phyloP scores from a whole-genome alignment of 2,888 invertebrate species.

The Congeria kusceri region DNA sequence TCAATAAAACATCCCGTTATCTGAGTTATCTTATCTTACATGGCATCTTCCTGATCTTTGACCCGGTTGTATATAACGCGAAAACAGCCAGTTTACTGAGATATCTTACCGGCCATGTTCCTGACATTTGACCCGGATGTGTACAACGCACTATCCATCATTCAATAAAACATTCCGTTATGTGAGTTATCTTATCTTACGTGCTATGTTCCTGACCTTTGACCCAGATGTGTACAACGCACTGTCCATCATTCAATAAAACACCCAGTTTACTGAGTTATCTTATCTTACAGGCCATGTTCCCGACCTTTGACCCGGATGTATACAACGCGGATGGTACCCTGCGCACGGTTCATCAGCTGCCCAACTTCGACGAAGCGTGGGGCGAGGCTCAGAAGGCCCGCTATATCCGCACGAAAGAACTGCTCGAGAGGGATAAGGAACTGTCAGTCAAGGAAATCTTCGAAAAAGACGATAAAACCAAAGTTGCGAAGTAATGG shows the following conservation, averaged over 20 bases:
- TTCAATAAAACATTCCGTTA: no score
- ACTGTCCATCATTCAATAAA: no score
- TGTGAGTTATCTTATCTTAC: not conserved
- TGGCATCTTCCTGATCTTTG: no score
- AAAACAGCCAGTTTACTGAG: no score
- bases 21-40: no score
- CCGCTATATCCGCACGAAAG: constrained; percentile 71
- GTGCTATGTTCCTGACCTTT: constrained; percentile 40
- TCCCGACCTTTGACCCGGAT: constrained; percentile 64
- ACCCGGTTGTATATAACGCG: no score
- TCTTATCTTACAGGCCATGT: constrained; percentile 40
- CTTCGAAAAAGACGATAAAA: constrained; percentile 60
- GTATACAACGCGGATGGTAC: constrained; percentile 77
- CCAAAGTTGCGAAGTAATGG: not conserved
- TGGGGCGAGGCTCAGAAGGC: constrained; percentile 78
- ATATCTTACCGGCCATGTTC: constrained; percentile 49
- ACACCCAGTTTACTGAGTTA: no score
- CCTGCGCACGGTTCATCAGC: constrained; percentile 69
- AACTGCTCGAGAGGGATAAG: constrained; percentile 61
- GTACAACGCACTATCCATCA: no score
- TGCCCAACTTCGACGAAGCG: constrained; percentile 70
- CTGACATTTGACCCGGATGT: constrained; percentile 63
- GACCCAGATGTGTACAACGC: constrained; percentile 76
- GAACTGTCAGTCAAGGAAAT: constrained; percentile 73
- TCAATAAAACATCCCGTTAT: no score